Percentiles rank a stretch among this genome's conserved stretches.
Conservation (phyloP, 2,797 vertebrate species). For the Coluber constrictor region DNA sequence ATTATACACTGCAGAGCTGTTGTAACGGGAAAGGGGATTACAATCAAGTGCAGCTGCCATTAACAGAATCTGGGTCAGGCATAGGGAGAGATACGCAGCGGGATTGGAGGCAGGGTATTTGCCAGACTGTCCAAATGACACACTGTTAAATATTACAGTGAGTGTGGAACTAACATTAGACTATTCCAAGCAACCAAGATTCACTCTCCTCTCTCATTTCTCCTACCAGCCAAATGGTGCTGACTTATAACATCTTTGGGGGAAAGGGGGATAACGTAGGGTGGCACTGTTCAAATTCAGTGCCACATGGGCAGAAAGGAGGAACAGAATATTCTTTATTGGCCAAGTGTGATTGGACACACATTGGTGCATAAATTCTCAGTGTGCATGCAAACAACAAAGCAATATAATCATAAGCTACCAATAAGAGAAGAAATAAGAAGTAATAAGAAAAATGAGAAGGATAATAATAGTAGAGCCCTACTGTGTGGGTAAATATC, state of each 20-base stretch:
- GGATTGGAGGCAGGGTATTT: not conserved
- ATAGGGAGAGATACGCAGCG: not conserved
- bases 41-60: constrained; percentile 21
- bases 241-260: not conserved
- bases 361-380: not conserved
- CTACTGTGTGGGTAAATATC: not conserved
- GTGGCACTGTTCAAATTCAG: not conserved
- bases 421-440: not conserved
- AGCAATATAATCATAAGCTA: not conserved
- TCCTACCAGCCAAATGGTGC: not conserved
- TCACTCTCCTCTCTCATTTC: not conserved
- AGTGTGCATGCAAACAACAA: not conserved
- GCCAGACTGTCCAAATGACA: not conserved
- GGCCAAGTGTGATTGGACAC: not conserved
- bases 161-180: not conserved
- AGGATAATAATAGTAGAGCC: not conserved
- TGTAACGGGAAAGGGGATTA: constrained; percentile 26
- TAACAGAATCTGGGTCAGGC: constrained; percentile 30
- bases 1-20: constrained; percentile 16
- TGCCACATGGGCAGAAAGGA: not conserved
- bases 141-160: not conserved
- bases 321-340: not conserved
- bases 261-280: not conserved
- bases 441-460: not conserved
- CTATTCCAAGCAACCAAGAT: no score